Evolutionary conservation across 92 coral and sea anemone species (phyloP).

Genomic region (Siderastrea radians): DNA sequence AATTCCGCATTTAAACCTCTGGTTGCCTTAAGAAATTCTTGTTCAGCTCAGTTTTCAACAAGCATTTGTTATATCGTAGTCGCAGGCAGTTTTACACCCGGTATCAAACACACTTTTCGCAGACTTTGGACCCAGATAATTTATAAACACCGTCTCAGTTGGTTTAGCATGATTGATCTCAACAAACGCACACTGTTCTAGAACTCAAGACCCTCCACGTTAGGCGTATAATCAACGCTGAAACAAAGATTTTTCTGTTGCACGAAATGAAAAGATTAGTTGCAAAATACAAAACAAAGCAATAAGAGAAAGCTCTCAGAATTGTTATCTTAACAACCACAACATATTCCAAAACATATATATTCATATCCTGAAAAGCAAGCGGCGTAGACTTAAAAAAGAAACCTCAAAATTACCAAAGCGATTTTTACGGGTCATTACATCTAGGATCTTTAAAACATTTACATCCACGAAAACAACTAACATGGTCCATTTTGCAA

Average conservation of each 20-base stretch:
- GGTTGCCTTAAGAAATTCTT: no score
- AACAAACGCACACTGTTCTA: background rate
- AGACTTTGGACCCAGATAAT: background rate
- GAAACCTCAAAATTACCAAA: background rate
- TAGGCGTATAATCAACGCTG: no score
- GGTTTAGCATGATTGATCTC: background rate
- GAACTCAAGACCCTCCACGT: background rate
- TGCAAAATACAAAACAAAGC: background rate
- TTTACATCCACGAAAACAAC: background rate
- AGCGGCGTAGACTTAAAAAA: background rate
- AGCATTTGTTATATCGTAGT: background rate
- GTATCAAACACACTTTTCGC: background rate
- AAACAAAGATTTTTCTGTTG: no score
- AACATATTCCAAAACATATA: background rate
- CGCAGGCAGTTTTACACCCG: background rate
- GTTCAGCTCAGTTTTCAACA: background rate
- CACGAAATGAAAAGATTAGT: no score
- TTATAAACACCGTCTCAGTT: background rate
- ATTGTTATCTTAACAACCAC: background rate
- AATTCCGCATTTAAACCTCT: no score
- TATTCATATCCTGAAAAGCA: background rate
- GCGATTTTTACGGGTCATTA: slow-evolving; percentile 28
- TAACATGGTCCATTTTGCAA: background rate
- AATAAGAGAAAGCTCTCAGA: background rate
- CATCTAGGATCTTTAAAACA: background rate